Conservation (phyloP, 2,888 invertebrate genomes). For the Stratiomys singularior region DNA sequence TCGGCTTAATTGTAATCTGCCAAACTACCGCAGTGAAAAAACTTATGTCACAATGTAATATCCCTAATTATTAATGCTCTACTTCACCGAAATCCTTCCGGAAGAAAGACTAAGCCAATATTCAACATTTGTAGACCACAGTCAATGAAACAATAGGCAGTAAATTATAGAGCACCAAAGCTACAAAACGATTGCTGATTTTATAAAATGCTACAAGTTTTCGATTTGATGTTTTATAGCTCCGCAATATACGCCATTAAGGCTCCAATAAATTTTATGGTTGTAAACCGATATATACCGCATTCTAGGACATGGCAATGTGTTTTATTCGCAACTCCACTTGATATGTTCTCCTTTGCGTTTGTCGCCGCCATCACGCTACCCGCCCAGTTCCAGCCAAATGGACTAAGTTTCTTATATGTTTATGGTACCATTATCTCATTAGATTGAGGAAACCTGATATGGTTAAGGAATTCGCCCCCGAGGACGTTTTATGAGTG, state of each 20-base stretch:
- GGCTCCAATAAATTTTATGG: conserved; percentile 39
- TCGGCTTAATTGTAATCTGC: too few species aligned
- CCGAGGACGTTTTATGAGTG: not conserved
- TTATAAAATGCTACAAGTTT: conserved; percentile 31
- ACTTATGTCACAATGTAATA: too few species aligned
- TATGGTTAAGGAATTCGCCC: not conserved
- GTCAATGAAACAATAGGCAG: not conserved
- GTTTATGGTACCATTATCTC: conserved; percentile 36
- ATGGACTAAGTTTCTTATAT: conserved; percentile 7
- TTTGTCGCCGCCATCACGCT: too few species aligned
- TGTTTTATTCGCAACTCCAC: not conserved
- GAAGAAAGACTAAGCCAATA: too few species aligned
- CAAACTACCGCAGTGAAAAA: too few species aligned
- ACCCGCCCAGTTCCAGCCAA: not conserved
- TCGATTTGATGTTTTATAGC: conserved; percentile 33
- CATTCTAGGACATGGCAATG: not conserved
- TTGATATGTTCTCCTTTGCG: too few species aligned
- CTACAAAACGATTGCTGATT: conserved; percentile 30
- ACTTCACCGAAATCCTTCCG: too few species aligned
- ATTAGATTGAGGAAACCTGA: conserved; percentile 26
- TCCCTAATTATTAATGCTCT: too few species aligned
- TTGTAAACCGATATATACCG: conserved; percentile 38
- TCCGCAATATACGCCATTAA: conserved; percentile 40
- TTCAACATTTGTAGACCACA: not conserved
- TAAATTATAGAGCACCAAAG: not conserved